Base-by-base conservation (phyloP, 2,113 vertebrate genomes). In the Lutjanus erythropterus region DNA sequence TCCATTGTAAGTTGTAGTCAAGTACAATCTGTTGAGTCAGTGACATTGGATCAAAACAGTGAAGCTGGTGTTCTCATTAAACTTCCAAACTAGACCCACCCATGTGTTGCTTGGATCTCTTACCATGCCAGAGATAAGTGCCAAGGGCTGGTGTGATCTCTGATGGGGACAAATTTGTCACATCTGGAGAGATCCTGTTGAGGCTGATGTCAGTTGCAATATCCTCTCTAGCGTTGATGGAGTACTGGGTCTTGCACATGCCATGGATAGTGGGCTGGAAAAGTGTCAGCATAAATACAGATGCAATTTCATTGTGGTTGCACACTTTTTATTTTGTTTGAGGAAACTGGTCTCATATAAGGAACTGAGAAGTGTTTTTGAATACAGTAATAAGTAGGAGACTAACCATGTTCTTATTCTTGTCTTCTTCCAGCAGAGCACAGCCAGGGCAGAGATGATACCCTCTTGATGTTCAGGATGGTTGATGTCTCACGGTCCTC, bases 381-480 rank as follows among this genome's bases (percentile, higher is more conserved):
- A 11, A 9, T 44, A 46, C 53, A 25, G 27, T 47, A 10, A 9
- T 15, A 18, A 33, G 19, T 60, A 10, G 16, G 10, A 31, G 0
- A n/a, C n/a, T n/a, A n/a, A 95, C 95, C 94, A 97, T 86, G 41
- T 73, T 90, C 78, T 92, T 94, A 21, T 88, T 64, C 6, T 89
- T 90, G 27, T 95, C 93, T 50, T 92, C 94, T 2, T 96, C 94
- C 75, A 97, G 91, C 31, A 89, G 84, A 81, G 97, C 71, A 96
- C 96, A 75, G 97, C 93, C n/a, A 99, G 92, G 37, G 96, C 94
- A 52, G 98, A 97, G 65, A 99, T 88, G 66, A 99, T 97, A 31
- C 98, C 98, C 98, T 96, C 92, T 99, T 99, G 92, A 99, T 92
- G 93, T 99, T 99, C 77, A 99, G 89, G 64, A 97, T 95, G 59